Evolutionary conservation across 2,113 vertebrate genomes (phyloP), one percentile per base, ranked within the genome.

Genomic region (Macroglossus sobrinus): DNA sequence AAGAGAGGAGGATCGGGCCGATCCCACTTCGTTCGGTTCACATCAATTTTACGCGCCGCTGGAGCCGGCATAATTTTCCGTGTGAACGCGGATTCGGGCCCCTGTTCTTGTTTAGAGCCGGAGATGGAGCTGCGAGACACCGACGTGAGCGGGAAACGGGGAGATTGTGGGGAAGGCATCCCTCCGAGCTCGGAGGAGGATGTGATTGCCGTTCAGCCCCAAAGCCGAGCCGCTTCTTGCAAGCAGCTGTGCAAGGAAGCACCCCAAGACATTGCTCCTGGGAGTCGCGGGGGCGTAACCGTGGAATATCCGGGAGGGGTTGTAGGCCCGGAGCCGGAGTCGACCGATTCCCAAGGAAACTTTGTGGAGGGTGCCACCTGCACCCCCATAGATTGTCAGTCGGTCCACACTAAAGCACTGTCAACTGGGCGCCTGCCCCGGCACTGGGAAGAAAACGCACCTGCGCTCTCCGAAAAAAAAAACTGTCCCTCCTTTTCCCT

Each of bases 31-130:
- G 97, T 97, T 97, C 91, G 94, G 96, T 97, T 98, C 98, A 97
- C 97, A 98, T 98, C 98, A 98, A 98, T 98, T 98, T 98, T 98
- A 98, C 98, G 98, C 98, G 92, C 98, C 96, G 93, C 97, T 98
- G 97, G 98, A 98, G 98, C 97, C 94, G 94, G 98, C 98, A 97
- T 98, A 95, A 98, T 98, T 98, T 98, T 97, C 98, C 96, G 72
- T 96, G 97, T 97, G 98, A 98, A 97, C 93, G 96, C 97, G 11
- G 96, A 53, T 92, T 94, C 64, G n/a, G 89, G 68, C 89, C 96
- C 89, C 97, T 76, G 87, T 64, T 75, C 97, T 74, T 64, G 95
- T 78, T 96, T 53, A 66, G 96, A 95, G 95, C 89, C 24, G 33
- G 16, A 81, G 82, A 50, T 63, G 0, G 63, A 71, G 89, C n/a